Evolutionary conservation across 2,888 invertebrate genomes (phyloP), one percentile per base, ranked within the genome.

Genomic region (Plagodis dolabraria): DNA sequence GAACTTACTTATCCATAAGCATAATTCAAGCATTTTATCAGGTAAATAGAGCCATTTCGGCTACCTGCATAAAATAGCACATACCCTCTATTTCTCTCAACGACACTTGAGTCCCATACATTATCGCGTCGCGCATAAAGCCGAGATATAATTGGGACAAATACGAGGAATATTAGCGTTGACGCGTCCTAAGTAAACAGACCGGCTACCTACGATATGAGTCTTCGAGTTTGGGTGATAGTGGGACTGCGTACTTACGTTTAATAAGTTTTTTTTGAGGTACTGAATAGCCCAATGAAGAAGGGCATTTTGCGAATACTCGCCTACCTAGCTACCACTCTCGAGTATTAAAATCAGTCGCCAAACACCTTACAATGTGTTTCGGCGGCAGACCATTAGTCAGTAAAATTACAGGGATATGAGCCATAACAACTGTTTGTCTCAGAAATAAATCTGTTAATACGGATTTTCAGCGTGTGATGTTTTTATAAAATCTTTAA

Each of bases 101-200:
- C 40, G 57, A 53, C 56, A 63, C 67, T 67, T 64, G 60, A 63
- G 56, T 60, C 55, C 59, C 64, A 56, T 69, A 72, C 71, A 73
- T 78, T 76, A 74, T 77, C 74, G 69, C 73, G 69, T 77, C 74
- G 68, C 73, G 69, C 70, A 74, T 72, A 74, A 72, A 74, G 67
- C 70, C 68, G 67, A 68, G 72, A 72, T 74, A 83, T 85, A 84
- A 86, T 85, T 84, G 79, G 77, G 73, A 82, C 74, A 82, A 82
- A 83, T 79, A 82, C 71, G 71, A 67, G 74, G 74, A 76, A 73
- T 79, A 80, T 83, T 77, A 70, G 76, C 75, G 66, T 60, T 65
- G 53, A 52, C 60, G 43, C 61, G 76, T 85, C 86, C 86, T 86
- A 86, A 85, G 65, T 63, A 82, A 86, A 86, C 82, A 86, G 10